A percentile compares a stretch with the other conserved stretches of the same genome.
Conservation (phyloP, 30 jellyfish, hydroid and myxozoan species). For the Aurelia sp. region DNA sequence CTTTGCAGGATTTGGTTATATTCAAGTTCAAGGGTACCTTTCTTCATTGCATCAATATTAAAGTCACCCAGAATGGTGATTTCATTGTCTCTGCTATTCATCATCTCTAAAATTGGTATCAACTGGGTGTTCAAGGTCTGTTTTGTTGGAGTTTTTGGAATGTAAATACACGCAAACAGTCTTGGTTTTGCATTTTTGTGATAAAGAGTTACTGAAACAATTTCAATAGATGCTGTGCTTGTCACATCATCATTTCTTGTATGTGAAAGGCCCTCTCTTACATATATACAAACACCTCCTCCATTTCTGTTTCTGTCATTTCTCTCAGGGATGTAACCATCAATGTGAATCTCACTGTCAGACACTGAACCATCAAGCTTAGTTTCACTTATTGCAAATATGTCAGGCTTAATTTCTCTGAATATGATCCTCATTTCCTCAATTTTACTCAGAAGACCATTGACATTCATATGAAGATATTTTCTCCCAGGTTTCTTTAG, state of each 20-base stretch:
- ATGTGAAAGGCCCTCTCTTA: conserved; percentile 54
- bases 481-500: conserved; percentile 10
- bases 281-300: conserved; percentile 50
- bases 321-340: conserved; percentile 60
- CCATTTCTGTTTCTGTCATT: conserved; percentile 45
- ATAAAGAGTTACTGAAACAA: conserved; percentile 48
- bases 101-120: conserved; percentile 34
- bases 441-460: conserved; percentile 8
- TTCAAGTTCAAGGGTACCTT: conserved; percentile 32
- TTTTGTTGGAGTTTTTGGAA: conserved; percentile 40
- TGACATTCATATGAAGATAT: neutral
- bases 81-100: conserved; percentile 49
- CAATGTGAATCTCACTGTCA: conserved; percentile 55
- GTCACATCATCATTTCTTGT: conserved; percentile 34
- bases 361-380: conserved; percentile 39
- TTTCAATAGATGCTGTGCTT: conserved; percentile 52
- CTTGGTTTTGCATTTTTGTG: conserved; percentile 49
- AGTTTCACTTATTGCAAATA: conserved; percentile 6
- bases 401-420: conserved; percentile 26
- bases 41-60: conserved; percentile 37
- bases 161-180: conserved; percentile 49
- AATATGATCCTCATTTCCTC: neutral
- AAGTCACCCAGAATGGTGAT: conserved; percentile 35
- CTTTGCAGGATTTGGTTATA: conserved; percentile 24
- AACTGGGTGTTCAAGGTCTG: conserved; percentile 54